A percentile compares a stretch with the other conserved stretches of the same genome.
Conservation (phyloP, 2,797 vertebrate species). For the Xerus rutilus region DNA sequence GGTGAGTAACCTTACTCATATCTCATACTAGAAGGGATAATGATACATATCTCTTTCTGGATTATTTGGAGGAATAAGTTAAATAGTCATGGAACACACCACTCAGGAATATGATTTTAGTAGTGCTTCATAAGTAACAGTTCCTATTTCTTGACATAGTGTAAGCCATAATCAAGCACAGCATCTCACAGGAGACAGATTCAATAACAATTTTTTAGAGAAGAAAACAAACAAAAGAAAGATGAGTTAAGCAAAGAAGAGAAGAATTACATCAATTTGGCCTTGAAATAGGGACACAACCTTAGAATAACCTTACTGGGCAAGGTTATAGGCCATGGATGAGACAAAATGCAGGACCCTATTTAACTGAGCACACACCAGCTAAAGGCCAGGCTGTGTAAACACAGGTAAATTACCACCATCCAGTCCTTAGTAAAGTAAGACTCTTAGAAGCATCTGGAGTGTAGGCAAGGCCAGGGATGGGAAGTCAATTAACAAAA, state of each 20-base stretch:
- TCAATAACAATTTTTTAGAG: neutral
- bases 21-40: neutral
- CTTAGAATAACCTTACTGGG: neutral
- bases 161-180: neutral
- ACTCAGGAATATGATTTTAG: neutral
- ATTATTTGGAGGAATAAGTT: neutral
- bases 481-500: neutral
- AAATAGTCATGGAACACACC: neutral
- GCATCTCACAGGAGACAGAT: neutral
- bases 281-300: neutral
- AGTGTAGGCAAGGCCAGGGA: accelerated
- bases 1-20: neutral
- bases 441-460: neutral
- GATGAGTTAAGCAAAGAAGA: neutral
- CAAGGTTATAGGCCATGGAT: neutral
- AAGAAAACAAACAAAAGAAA: neutral
- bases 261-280: neutral
- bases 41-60: neutral
- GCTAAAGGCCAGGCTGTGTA: neutral
- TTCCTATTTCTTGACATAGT: neutral
- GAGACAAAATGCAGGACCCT: neutral
- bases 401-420: too few species aligned
- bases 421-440: neutral
- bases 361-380: neutral
- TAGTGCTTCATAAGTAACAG: neutral